phyloP scores from a whole-genome alignment of 2,113 vertebrate genomes.

The Ibidorhyncha struthersii region DNA sequence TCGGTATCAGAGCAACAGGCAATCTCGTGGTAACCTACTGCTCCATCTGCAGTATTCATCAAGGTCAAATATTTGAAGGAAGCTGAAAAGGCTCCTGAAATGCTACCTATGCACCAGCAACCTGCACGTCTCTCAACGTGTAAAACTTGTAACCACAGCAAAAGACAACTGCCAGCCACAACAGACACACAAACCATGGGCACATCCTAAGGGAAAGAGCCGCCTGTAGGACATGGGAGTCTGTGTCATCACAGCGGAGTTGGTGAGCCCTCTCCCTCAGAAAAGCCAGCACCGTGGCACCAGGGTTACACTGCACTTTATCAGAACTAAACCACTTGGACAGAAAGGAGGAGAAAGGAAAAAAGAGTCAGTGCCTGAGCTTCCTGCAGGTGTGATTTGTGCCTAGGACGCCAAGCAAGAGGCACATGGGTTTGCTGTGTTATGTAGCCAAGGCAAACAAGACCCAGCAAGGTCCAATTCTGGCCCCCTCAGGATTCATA shows the following conservation, averaged over 20 bases:
- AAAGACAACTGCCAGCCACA: background rate
- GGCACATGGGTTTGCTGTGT: background rate
- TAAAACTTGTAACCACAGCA: background rate
- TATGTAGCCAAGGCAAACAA: conserved; percentile 65
- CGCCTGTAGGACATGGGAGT: background rate
- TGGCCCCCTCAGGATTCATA: conserved; percentile 45
- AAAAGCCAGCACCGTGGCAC: background rate
- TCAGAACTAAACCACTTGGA: background rate
- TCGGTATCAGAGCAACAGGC: fast-evolving
- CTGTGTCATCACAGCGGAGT: background rate
- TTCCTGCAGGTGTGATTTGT: conserved; percentile 59
- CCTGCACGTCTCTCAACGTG: background rate
- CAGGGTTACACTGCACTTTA: background rate
- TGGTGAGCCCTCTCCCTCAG: background rate
- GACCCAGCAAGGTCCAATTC: conserved; percentile 10
- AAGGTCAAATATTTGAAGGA: background rate
- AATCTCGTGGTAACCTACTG: background rate
- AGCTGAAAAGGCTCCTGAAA: background rate
- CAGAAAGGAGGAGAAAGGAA: background rate
- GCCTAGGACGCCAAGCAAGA: background rate
- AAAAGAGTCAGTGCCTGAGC: background rate
- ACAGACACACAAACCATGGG: background rate
- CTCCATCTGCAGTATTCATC: background rate
- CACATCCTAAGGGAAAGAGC: background rate
- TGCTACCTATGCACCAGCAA: background rate